Evolutionary conservation across 2,113 vertebrate genomes (phyloP).

Genomic region (Gobius niger): DNA sequence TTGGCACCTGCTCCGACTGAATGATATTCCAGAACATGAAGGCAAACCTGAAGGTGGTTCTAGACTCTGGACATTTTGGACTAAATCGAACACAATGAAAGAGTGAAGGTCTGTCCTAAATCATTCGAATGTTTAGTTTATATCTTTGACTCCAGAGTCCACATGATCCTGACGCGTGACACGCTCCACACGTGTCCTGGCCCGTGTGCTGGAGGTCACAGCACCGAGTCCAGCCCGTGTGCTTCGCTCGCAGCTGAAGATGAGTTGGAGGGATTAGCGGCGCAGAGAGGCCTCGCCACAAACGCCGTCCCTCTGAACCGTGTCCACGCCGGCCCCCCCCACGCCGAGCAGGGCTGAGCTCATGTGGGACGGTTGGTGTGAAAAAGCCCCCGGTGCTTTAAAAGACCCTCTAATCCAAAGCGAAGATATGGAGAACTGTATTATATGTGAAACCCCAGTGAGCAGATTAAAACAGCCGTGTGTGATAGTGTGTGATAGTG

Average conservation of each 20-base stretch:
- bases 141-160: no score
- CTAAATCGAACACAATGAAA: no score
- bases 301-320: neutral
- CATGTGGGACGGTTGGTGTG: neutral
- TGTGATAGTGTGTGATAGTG: no score
- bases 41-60: no score
- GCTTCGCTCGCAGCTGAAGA: neutral
- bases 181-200: neutral
- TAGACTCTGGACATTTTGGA: no score
- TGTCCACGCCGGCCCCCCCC: neutral
- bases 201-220: neutral
- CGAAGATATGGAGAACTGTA: neutral
- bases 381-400: neutral
- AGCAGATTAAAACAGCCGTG: neutral
- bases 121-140: no score
- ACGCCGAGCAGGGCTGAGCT: slow-evolving; percentile 6
- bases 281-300: neutral
- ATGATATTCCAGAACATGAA: no score
- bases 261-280: slow-evolving; percentile 23
- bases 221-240: no score
- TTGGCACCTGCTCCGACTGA: no score
- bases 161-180: no score
- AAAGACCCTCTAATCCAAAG: neutral
- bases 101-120: no score
- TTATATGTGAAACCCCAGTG: neutral